Conservation (phyloP, 2,888 invertebrate genomes). For the Teinopalpus imperialis region DNA sequence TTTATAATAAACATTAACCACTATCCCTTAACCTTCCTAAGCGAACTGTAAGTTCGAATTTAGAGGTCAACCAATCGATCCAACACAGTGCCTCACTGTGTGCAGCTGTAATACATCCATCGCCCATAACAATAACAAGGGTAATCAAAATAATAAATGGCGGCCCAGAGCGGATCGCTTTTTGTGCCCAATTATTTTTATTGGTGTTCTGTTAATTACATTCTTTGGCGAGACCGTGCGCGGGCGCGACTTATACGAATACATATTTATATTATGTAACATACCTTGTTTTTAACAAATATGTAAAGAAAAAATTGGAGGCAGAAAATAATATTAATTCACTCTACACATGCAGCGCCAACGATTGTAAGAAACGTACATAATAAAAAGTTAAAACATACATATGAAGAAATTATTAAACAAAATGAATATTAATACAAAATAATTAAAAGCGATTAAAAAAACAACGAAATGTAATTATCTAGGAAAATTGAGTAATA, state of each 20-base stretch:
- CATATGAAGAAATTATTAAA: too few relatives aligned
- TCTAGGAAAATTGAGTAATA: too few relatives aligned
- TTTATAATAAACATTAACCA: conserved; percentile 32
- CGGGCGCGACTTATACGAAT: conserved; percentile 43
- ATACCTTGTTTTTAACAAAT: too few relatives aligned
- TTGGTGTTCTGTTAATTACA: conserved; percentile 74
- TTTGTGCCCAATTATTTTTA: conserved; percentile 77
- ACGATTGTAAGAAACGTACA: too few relatives aligned
- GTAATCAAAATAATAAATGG: conserved; percentile 74
- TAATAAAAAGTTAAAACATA: too few relatives aligned
- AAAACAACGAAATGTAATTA: too few relatives aligned
- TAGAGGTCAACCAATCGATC: background rate
- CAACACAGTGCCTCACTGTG: conserved; percentile 16
- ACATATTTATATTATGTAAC: conserved; percentile 17
- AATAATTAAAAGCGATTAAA: too few relatives aligned
- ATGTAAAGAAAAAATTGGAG: too few relatives aligned
- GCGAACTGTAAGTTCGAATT: background rate
- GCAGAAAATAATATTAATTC: too few relatives aligned
- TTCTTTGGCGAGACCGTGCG: conserved; percentile 61
- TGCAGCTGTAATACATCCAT: conserved; percentile 42
- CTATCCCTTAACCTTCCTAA: background rate
- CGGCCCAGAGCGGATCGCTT: conserved; percentile 61
- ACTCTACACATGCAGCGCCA: too few relatives aligned
- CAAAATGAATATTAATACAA: too few relatives aligned
- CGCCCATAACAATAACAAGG: conserved; percentile 67